Evolutionary conservation across 2,888 invertebrate species (phyloP).

Genomic region (Drosophila trichaetosa): DNA sequence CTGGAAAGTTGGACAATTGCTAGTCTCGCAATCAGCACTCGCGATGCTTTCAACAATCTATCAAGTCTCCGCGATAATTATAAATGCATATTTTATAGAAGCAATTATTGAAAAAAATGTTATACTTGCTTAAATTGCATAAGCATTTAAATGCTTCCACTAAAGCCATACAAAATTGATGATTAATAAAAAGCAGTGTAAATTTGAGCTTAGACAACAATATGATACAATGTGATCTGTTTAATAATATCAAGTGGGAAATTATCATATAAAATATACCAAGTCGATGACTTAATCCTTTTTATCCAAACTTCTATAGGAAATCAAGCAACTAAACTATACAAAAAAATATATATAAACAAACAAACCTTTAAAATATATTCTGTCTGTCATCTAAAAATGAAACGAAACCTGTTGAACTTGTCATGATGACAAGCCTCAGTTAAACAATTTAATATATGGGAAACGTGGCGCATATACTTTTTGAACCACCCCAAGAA

Average conservation of each 20-base stretch:
- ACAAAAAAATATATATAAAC: background rate
- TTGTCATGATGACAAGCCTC: background rate
- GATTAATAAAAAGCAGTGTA: background rate
- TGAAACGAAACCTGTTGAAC: background rate
- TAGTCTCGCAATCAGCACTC: constrained; percentile 37
- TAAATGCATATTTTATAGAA: constrained; percentile 27
- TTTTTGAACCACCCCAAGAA: constrained; percentile 26
- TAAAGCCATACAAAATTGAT: background rate
- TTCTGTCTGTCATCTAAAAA: background rate
- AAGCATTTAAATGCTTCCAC: constrained; percentile 42
- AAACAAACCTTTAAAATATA: background rate
- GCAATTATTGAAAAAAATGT: constrained; percentile 13
- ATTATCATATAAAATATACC: background rate
- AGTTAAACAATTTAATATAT: background rate
- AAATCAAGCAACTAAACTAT: background rate
- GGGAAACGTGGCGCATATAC: background rate
- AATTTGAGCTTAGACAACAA: background rate
- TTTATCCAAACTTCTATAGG: background rate
- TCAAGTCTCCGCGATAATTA: constrained; percentile 38
- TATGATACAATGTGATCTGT: background rate
- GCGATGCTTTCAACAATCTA: constrained; percentile 27
- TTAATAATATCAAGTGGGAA: background rate
- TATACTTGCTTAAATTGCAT: constrained; percentile 34
- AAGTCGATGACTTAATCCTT: background rate
- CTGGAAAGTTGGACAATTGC: constrained; percentile 11